Conservation (phyloP, 2,888 invertebrate species). For the Cancer borealis region DNA sequence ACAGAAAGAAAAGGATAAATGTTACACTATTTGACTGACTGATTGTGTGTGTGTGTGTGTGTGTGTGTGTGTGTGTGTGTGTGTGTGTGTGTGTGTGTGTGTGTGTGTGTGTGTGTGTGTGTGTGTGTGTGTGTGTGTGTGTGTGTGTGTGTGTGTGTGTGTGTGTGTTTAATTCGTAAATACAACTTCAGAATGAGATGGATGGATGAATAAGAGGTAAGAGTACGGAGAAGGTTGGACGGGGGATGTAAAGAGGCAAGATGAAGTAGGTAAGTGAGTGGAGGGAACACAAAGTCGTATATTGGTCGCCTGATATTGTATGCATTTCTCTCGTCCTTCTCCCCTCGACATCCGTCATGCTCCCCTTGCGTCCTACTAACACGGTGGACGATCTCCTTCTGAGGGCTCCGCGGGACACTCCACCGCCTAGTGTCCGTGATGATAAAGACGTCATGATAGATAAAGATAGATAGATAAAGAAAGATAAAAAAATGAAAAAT, state of each 20-base stretch:
- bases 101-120: no score
- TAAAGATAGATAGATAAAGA: no score
- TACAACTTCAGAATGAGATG: no score
- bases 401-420: neutral
- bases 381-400: neutral
- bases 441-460: neutral
- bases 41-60: no score
- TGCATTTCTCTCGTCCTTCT: constrained; percentile 20
- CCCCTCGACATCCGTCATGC: constrained; percentile 11
- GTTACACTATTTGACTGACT: no score
- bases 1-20: no score
- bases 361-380: constrained; percentile 10
- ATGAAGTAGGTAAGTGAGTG: constrained; percentile 4
- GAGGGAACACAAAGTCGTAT: neutral
- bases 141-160: no score
- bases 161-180: no score
- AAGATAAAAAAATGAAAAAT: neutral
- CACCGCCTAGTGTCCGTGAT: neutral
- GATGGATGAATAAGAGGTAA: neutral
- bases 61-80: no score
- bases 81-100: no score
- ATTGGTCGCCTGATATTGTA: neutral
- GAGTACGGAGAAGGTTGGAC: neutral
- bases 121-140: no score
- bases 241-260: neutral